A percentile compares a stretch with the other conserved stretches of the same genome.
Conservation (phyloP, 2,797 vertebrate species). For the Vireo griseus region DNA sequence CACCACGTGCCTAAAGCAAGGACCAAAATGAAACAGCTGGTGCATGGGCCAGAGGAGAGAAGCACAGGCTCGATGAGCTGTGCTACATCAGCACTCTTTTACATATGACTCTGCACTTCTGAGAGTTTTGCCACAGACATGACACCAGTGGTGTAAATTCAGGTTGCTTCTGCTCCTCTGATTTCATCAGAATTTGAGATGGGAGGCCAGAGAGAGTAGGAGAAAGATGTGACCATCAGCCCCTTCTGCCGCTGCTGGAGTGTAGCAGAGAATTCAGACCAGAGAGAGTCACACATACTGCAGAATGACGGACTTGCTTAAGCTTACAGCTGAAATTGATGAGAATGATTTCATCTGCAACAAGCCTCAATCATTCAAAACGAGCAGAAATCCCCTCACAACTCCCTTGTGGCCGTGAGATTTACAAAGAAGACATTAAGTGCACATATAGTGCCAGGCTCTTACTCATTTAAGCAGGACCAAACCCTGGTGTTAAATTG, state of each 20-base stretch:
- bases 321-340: not conserved
- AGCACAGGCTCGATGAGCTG: not conserved
- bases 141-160: not conserved
- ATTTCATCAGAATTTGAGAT: not conserved
- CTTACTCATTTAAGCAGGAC: not conserved
- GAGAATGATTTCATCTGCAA: not conserved
- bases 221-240: not conserved
- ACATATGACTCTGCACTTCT: not conserved
- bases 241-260: not conserved
- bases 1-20: slow-evolving; percentile 22
- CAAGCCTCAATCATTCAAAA: not conserved
- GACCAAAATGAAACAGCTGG: slow-evolving; percentile 44
- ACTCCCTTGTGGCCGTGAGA: not conserved
- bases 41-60: not conserved
- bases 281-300: not conserved
- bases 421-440: not conserved
- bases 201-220: not conserved
- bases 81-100: not conserved
- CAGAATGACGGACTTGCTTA: not conserved
- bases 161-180: not conserved
- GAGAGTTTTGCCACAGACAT: not conserved
- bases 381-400: not conserved
- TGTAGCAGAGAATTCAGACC: not conserved
- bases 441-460: rapidly evolving
- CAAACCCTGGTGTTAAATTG: not conserved